Evolutionary conservation across 2,797 vertebrate genomes (phyloP), one percentile per base, ranked within the genome.

Genomic region (Phylloscopus collybita): DNA sequence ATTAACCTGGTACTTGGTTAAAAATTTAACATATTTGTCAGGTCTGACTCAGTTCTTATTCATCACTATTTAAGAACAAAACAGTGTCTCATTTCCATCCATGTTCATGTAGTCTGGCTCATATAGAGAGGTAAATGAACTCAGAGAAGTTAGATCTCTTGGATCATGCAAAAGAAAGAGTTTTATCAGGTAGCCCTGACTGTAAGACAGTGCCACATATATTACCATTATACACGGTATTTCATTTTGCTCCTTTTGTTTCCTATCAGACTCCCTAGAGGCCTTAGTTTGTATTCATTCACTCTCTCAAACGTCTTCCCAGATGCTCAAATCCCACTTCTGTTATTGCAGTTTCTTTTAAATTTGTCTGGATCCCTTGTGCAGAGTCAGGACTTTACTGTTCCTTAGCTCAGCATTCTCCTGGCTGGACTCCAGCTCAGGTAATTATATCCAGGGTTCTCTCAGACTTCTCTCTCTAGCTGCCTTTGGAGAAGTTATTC

Each of bases 281-380:
- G 62, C 67, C 71, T 78, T 53, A 67, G 80, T 51, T 87, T 87
- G 64, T 87, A 88, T 95, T 95, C 86, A 54, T 78, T 94, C 88
- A 69, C 57, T 86, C 76, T 65, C 81, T 94, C 92, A 95, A 94
- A 91, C 49, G 15, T 95, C 92, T 97, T 96, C 95, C 95, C 95
- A 96, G 93, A 95, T 91, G 88, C 91, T 96, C 62, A 95, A 96
- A 96, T 92, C 88, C 88, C 90, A 65, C 85, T 97, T 94, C 91
- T 94, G 89, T 92, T 97, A 57, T 76, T 97, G 86, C 85, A 88
- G 81, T 96, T 97, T 94, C 95, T 93, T 88, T 93, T 60, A 91
- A 88, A 94, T 92, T 78, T 80, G 88, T 42, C 89, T 97, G 78
- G 57, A 70, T 90, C 50, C 66, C 67, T 90, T 54, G 47, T 95